Base-by-base conservation (phyloP, 1,140 invertebrate species). In the Scylla paramamosain region DNA sequence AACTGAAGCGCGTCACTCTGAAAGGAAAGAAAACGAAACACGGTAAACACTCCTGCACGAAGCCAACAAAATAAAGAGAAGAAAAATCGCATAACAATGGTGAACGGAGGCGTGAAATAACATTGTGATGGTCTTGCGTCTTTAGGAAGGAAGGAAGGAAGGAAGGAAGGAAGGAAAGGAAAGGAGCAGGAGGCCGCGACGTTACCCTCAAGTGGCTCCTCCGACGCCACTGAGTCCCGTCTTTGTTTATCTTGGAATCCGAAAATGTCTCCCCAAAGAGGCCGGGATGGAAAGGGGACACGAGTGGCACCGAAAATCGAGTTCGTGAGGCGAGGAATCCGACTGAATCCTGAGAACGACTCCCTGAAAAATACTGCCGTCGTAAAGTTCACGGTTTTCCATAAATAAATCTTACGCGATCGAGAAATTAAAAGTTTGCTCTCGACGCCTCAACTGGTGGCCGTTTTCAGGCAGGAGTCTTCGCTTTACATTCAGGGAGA, bases 241-340 rank as follows among this genome's bases (percentile, higher is more conserved):
- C 67, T 25, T 77, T 77, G 67, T 77, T 77, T 77, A 77, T 77
- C 67, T 77, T 77, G 67, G 67, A 77, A 77, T 77, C 67, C n/a
- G 67, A n/a, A 77, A 77, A 77, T n/a, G 67, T 77, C 67, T 77
- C 67, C 16, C 67, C 67, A 77, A 77, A 77, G 67, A 77, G 67
- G 6, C 25, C 67, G 25, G 67, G 25, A 77, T 77, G 67, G 67
- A 77, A 77, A n/a, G 67, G 67, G 20, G 25, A 77, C 67, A 77
- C 8, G 52, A 77, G 67, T n/a, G 16, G 67, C 12, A 8, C 67
- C 67, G 25, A 77, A n/a, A 77, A 25, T 77, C 67, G 67, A 77
- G 67, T n/a, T 77, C 67, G 67, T 77, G 67, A 77, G 67, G 67
- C 20, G 67, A 77, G 67, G 67, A 77, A 77, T n/a, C 67, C 6